Evolutionary conservation across 2,113 vertebrate species (phyloP), one percentile per base, ranked within the genome.

Genomic region (Nothoprocta perdicaria): DNA sequence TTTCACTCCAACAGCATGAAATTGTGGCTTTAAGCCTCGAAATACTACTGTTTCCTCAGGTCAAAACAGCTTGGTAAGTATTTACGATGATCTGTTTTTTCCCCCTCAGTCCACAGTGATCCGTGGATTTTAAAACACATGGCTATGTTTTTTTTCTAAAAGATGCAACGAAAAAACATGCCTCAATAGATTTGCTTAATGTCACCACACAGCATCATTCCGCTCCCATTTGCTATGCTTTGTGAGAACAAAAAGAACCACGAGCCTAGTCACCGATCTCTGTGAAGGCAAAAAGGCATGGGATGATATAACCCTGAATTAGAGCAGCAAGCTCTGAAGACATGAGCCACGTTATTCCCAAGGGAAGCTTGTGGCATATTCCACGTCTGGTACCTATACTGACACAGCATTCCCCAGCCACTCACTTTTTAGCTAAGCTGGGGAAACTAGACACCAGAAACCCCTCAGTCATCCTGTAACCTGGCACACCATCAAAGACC

Each of bases 391-490:
- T 92, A 86, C 77, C 90, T 91, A 67, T 86, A 84, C 8, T 11
- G 40, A 69, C 14, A 76, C 55, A 53, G 73, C 69, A 65, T 48
- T 93, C 65, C 65, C 31, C 55, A 88, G 68, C 67, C 65, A 93
- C 48, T 84, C 79, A 58, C 52, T 91, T 95, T 77, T 87, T 63
- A 95, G 84, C 65, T 68, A 76, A 68, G 61, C 63, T 80, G 50
- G 80, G 92, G 73, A 86, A 91, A 95, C 33, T 19, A 90, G 77
- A 96, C 35, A 53, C 84, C 89, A 76, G n/a, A 84, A 93, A 96
- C 93, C 91, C 76, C 89, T 95, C 94, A 93, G 91, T 93, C 93
- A 88, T 93, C 75, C 82, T 7, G 14, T 67, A 91, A 84, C 73
- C 90, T 92, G 93, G 89, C 86, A 94, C 73, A 63, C 67, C 71